phyloP scores from a whole-genome alignment of 2,113 vertebrate species.

The Atrichornis clamosus region DNA sequence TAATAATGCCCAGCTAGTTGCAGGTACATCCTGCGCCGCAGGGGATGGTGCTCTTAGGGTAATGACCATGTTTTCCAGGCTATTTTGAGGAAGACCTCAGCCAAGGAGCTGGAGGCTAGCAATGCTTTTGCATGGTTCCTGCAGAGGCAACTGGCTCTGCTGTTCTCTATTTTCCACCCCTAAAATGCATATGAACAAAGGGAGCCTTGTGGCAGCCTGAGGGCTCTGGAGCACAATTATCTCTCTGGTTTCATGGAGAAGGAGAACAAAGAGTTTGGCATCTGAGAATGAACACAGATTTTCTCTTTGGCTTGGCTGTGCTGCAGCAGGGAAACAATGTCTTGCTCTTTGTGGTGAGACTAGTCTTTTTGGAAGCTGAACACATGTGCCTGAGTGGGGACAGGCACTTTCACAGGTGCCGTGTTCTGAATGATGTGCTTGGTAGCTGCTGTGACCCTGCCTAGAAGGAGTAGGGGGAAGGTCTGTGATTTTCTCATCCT shows the following conservation, averaged over 20 bases:
- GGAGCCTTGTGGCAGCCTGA: not conserved
- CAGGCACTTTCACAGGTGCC: not conserved
- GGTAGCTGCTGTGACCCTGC: not conserved
- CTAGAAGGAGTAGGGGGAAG: not conserved
- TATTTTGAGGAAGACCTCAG: not conserved
- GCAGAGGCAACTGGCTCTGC: not conserved
- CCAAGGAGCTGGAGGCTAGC: not conserved
- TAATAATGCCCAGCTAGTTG: not conserved
- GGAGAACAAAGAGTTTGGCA: not conserved
- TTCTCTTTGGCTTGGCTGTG: not conserved
- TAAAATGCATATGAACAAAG: not conserved
- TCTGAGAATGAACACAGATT: not conserved
- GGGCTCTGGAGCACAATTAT: not conserved
- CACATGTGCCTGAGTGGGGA: fast-evolving
- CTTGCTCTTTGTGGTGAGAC: not conserved
- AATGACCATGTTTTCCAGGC: not conserved
- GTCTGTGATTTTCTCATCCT: not conserved
- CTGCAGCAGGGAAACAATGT: not conserved
- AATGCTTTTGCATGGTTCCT: not conserved
- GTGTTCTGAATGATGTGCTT: not conserved
- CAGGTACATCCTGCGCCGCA: not conserved
- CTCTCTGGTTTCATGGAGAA: not conserved
- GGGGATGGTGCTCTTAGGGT: not conserved
- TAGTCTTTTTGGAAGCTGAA: not conserved
- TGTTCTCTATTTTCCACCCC: not conserved